These are phyloP conservation scores for Protosalanx chinensis DNA, from an alignment of 2,797 vertebrate genomes.

Conservation along the genomic window DNA sequence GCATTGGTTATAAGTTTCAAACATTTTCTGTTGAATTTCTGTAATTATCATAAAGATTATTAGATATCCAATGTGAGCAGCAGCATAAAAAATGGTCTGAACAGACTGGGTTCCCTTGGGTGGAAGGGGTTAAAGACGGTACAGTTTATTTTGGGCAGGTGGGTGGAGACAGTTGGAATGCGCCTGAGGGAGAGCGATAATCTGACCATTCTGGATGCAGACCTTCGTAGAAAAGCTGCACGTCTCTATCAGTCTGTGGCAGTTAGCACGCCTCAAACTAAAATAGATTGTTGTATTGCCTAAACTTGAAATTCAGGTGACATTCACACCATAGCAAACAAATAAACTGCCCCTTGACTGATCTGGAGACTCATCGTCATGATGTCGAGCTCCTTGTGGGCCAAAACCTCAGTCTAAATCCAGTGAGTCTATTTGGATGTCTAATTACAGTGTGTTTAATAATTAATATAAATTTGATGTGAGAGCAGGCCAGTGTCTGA, in stretches of 20 bases:
- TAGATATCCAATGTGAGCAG: neutral
- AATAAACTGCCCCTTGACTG: conserved; percentile 33
- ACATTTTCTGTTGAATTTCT: neutral
- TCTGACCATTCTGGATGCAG: conserved; percentile 67
- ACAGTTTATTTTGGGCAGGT: conserved; percentile 79
- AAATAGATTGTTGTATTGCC: conserved; percentile 37
- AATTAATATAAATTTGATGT: conserved; percentile 57
- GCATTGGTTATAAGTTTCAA: too few species aligned
- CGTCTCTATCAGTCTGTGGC: conserved; percentile 65
- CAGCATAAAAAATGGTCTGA: neutral
- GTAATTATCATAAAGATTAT: neutral
- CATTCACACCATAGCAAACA: conserved; percentile 23
- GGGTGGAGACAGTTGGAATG: conserved; percentile 78
- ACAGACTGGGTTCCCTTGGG: conserved; percentile 21
- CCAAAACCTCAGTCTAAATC: conserved; percentile 59
- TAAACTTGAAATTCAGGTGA: conserved; percentile 25
- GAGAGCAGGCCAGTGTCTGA: conserved; percentile 40
- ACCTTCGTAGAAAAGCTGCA: conserved; percentile 59
- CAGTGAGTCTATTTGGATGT: conserved; percentile 40
- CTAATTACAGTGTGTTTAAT: conserved; percentile 54
- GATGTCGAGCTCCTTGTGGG: neutral
- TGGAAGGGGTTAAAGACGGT: conserved; percentile 68
- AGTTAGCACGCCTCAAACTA: conserved; percentile 61
- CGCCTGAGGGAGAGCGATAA: conserved; percentile 78
- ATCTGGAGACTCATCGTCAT: conserved; percentile 37